Base-by-base conservation (phyloP, 2,113 vertebrate genomes). In the Australoheros scitulus region DNA sequence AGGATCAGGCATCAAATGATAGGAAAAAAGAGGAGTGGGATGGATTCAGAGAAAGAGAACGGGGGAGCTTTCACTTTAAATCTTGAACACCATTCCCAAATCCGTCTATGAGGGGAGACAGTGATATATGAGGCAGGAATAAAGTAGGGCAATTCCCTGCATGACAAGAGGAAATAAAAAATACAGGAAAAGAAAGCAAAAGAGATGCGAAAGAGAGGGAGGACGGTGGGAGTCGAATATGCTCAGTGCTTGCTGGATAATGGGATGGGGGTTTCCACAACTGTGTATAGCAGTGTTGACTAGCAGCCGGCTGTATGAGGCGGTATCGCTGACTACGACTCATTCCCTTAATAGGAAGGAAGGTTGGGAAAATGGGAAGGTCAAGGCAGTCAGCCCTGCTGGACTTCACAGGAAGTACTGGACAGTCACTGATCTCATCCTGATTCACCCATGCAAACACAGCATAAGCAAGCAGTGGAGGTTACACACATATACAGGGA, bases 81-180 rank as follows among this genome's bases (percentile, higher is more conserved):
- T 84, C 43, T 58, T 61, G 3, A 38, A 55, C 6, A 18, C 59
- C 36, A 55, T 88, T 79, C 68, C 36, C 20, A 6, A 61, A 76
- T 81, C 60, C 11, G 32, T 43, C 75, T 59, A 77, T 10, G 29
- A 68, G 76, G 77, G 57, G 74, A 88, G 79, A 87, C 57, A 83
- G 64, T 90, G 88, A 91, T 89, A 43, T 84, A 90, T 89, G 89
- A 91, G 82, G 72, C 83, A 20, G 17, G 58, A 65, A 81, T 84
- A 82, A 93, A 90, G 75, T 87, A 89, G 90, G 89, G 77, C 87
- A 91, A 89, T 75, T 82, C 87, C 80, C 76, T 79, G 63, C 72
- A 79, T 78, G 81, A 87, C 63, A 56, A 60, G 68, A 77, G 76
- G 85, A 77, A 43, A 32, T 47, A 55, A 14, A 61, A 65, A 77